Percentiles rank a stretch among this genome's conserved stretches.
These are phyloP conservation scores for Drosophila albomicans DNA, from an alignment of 1,140 invertebrate genomes.

Conservation along the genomic window DNA sequence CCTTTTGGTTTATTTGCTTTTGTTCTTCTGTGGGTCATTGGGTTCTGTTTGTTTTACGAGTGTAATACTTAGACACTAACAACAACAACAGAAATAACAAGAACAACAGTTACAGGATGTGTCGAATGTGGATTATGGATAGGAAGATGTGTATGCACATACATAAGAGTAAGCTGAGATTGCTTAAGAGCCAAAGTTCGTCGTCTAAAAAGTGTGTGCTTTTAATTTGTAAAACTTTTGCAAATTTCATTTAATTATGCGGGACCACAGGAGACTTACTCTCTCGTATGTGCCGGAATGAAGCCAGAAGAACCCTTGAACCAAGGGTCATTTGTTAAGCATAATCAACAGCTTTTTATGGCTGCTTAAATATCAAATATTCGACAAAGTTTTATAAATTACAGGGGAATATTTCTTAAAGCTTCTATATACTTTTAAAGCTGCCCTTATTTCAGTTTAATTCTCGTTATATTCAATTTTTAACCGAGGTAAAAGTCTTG, in stretches of 20 bases:
- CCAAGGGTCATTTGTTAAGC: not conserved
- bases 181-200: constrained; percentile 29
- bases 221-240: constrained; percentile 26
- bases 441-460: no score
- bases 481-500: not conserved
- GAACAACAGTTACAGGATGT: not conserved
- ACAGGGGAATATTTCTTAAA: not conserved
- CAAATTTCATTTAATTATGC: constrained; percentile 35
- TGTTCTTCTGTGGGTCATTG: constrained; percentile 36
- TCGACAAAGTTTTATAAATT: not conserved
- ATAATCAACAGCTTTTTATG: not conserved
- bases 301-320: not conserved
- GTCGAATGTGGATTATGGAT: constrained; percentile 13
- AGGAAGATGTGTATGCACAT: not conserved
- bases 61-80: constrained; percentile 27
- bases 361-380: not conserved
- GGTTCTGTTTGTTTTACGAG: constrained; percentile 32
- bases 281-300: not conserved
- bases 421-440: no score
- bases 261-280: not conserved
- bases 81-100: constrained; percentile 15
- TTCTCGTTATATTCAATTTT: not conserved
- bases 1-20: constrained; percentile 49
- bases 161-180: constrained; percentile 2
- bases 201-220: not conserved